Conservation (phyloP, 2,888 invertebrate species). For the Anarsia innoxiella region DNA sequence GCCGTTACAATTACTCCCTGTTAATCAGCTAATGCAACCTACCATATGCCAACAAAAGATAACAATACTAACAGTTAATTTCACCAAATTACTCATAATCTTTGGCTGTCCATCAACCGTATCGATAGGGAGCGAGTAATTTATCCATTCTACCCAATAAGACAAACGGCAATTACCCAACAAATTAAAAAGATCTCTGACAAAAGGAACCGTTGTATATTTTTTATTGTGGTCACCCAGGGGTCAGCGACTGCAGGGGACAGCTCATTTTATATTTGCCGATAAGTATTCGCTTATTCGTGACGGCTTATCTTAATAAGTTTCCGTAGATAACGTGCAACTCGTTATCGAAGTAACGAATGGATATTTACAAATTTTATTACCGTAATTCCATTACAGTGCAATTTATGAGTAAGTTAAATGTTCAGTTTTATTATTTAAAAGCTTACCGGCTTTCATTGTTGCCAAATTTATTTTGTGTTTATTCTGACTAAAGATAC, state of each 20-base stretch:
- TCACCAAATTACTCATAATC: slow-evolving; percentile 60
- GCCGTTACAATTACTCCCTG: too few relatives aligned
- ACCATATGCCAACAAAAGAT: slow-evolving; percentile 17
- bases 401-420: slow-evolving; percentile 6
- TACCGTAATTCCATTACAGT: slow-evolving; percentile 7
- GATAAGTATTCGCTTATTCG: slow-evolving; percentile 31
- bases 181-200: neutral
- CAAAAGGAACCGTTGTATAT: too few relatives aligned
- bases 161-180: slow-evolving; percentile 19
- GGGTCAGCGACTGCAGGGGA: too few relatives aligned
- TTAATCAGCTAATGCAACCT: neutral
- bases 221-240: too few relatives aligned
- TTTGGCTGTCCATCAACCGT: slow-evolving; percentile 53
- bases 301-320: slow-evolving; percentile 69
- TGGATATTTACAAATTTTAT: slow-evolving; percentile 23
- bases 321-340: slow-evolving; percentile 55
- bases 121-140: slow-evolving; percentile 50
- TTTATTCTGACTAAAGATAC: too few relatives aligned
- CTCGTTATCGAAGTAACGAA: slow-evolving; percentile 33
- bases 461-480: too few relatives aligned
- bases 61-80: slow-evolving; percentile 30
- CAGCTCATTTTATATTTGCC: slow-evolving; percentile 1
- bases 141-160: slow-evolving; percentile 41
- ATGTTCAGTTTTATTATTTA: too few relatives aligned
- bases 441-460: too few relatives aligned